Evolutionary conservation across 2,797 vertebrate genomes (phyloP), one percentile per base, ranked within the genome.

Genomic region (Anguilla pacifica): DNA sequence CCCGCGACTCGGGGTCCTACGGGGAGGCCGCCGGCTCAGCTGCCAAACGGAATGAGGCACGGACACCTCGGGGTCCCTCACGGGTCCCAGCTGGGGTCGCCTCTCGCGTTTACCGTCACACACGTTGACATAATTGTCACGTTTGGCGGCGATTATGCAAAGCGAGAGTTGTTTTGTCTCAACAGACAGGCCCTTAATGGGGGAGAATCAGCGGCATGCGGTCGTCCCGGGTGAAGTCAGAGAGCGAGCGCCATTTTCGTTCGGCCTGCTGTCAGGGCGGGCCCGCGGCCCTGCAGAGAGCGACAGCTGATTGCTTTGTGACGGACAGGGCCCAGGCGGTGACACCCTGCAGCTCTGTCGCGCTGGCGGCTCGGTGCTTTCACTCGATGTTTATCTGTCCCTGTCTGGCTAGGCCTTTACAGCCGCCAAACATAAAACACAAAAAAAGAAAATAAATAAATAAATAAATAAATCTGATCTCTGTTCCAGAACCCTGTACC

Each of bases 341-440:
- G 10, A 74, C 70, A 39, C 7, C 70, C 31, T 15, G 1, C 28
- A 11, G 35, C 39, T 6, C 6, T 6, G 35, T 43, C 1, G 31
- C 15, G 35, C 0, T 43, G 35, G 70, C 35, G 17, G 70, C 74
- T 43, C 35, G 17, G 74, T 5, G n/a, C 39, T 35, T 84, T 43
- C 28, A 19, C 49, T 51, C 49, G 79, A 70, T 86, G 43, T 49
- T 61, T 77, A 89, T 83, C 88, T 51, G 61, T 22, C 9, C 28
- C 85, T 77, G 81, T 83, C 59, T 57, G 51, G 51, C 19, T n/a
- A 67, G 85, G 13, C 2, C 46, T 86, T 86, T 31, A 11, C 85
- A 49, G 85, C 35, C 35, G 81, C n/a, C 86, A 53, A 2, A 35
- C 83, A 89, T 85, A 72, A 81, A 85, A 87, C 64, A 85, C 51